Percentiles rank a stretch among this genome's conserved stretches.
phyloP scores from a whole-genome alignment of 2,113 vertebrate genomes.

The Cervus canadensis region DNA sequence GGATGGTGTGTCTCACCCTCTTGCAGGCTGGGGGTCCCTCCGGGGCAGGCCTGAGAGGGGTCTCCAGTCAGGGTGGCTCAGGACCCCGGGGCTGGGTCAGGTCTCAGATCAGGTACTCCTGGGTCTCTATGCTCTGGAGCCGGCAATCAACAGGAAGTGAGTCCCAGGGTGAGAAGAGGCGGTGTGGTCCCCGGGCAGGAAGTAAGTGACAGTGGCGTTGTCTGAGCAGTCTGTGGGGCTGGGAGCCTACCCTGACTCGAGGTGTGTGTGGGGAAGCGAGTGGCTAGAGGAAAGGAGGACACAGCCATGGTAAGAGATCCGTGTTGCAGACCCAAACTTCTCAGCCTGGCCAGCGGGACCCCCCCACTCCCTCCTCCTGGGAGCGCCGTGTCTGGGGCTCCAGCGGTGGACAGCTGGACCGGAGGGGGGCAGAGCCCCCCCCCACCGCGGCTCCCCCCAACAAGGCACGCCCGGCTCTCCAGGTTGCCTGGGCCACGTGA shows the following conservation, averaged over 20 bases:
- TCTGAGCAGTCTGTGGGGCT: neutral
- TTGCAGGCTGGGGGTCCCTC: neutral
- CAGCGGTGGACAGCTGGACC: neutral
- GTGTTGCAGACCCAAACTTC: neutral
- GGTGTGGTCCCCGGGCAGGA: constrained; percentile 19
- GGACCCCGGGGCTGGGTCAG: neutral
- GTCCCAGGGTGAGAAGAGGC: constrained; percentile 25
- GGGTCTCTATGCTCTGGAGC: neutral
- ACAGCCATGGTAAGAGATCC: neutral
- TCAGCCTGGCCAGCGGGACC: neutral
- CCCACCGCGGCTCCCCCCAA: accelerated
- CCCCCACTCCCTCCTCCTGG: neutral
- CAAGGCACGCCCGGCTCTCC: neutral
- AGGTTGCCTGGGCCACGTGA: neutral
- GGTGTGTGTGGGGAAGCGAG: neutral
- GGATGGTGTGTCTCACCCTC: neutral
- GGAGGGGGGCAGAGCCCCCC: neutral
- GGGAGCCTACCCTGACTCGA: neutral
- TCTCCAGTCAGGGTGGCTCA: accelerated
- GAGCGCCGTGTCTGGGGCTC: neutral
- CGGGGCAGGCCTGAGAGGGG: neutral
- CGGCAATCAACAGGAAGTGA: constrained; percentile 53
- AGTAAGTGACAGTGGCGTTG: neutral
- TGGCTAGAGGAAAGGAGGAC: neutral
- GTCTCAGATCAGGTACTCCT: neutral